phyloP scores from a whole-genome alignment of 2,888 invertebrate species.

The Mesorhabditis spiculigera region DNA sequence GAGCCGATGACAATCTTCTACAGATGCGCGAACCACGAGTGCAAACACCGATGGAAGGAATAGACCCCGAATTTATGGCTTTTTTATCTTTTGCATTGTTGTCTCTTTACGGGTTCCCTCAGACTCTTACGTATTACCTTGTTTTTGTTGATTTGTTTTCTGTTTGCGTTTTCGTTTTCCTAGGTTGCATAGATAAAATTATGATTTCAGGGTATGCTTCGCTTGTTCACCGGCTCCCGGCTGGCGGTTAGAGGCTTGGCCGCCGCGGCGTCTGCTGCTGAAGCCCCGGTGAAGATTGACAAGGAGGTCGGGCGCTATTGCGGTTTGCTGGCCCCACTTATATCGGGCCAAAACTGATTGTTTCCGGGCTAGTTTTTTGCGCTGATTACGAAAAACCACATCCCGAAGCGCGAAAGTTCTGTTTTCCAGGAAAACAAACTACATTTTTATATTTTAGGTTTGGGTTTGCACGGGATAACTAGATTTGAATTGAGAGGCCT shows the following conservation, averaged over 20 bases:
- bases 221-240: neutral
- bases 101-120: constrained; percentile 3
- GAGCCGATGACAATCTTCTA: constrained; percentile 99
- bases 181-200: neutral
- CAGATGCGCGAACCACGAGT: constrained; percentile 83
- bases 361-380: too few species aligned
- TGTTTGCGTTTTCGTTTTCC: neutral
- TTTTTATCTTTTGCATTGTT: constrained; percentile 8
- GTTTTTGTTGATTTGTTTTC: neutral
- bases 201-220: neutral
- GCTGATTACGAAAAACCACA: too few species aligned
- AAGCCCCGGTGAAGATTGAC: too few species aligned
- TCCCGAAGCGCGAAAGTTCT: too few species aligned
- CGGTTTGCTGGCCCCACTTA: too few species aligned
- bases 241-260: neutral
- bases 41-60: constrained; percentile 91
- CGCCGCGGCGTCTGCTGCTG: too few species aligned
- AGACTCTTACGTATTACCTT: neutral
- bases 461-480: too few species aligned
- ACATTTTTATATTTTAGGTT: too few species aligned
- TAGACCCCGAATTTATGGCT: constrained; percentile 20
- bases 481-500: too few species aligned
- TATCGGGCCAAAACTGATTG: too few species aligned
- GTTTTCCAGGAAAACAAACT: too few species aligned
- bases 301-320: too few species aligned